phyloP scores from a whole-genome alignment of 2,797 vertebrate species.

The Remorina albescens region DNA sequence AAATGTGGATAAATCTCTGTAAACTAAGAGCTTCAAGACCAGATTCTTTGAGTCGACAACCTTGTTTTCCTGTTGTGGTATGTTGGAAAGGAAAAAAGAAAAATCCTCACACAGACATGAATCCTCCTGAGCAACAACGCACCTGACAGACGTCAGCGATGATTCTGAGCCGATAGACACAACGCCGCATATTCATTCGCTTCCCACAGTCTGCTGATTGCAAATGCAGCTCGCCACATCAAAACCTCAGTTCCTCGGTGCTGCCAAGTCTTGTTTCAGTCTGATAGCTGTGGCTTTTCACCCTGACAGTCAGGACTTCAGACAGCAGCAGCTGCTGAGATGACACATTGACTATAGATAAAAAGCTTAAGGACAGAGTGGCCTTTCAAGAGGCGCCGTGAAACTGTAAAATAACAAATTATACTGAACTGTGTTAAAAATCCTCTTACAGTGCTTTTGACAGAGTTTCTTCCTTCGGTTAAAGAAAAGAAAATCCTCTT shows the following conservation, averaged over 20 bases:
- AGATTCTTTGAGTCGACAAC: not conserved
- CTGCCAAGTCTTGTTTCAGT: slow-evolving; percentile 30
- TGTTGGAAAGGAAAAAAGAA: not conserved
- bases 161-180: slow-evolving; percentile 23
- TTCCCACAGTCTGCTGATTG: slow-evolving; percentile 40
- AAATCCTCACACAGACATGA: slow-evolving; percentile 11
- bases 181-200: slow-evolving; percentile 21
- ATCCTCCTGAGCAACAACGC: slow-evolving; percentile 33
- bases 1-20: not conserved
- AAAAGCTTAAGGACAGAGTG: slow-evolving; percentile 24
- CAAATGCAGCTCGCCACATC: slow-evolving; percentile 17
- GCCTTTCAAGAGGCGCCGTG: slow-evolving; percentile 6
- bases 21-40: not conserved
- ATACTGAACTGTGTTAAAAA: not conserved
- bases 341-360: slow-evolving; percentile 3
- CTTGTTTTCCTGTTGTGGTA: not conserved
- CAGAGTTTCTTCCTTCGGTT: not conserved
- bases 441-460: not conserved
- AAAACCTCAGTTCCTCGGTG: slow-evolving; percentile 27
- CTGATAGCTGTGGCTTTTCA: slow-evolving; percentile 40
- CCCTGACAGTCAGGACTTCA: slow-evolving; percentile 17
- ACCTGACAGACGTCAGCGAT: slow-evolving; percentile 21
- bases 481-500: not conserved
- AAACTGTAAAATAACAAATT: slow-evolving; percentile 6
- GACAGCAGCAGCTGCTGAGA: slow-evolving; percentile 24